Base-by-base conservation (phyloP, 2,888 invertebrate genomes). In the Cosmorhoe ocellata region DNA sequence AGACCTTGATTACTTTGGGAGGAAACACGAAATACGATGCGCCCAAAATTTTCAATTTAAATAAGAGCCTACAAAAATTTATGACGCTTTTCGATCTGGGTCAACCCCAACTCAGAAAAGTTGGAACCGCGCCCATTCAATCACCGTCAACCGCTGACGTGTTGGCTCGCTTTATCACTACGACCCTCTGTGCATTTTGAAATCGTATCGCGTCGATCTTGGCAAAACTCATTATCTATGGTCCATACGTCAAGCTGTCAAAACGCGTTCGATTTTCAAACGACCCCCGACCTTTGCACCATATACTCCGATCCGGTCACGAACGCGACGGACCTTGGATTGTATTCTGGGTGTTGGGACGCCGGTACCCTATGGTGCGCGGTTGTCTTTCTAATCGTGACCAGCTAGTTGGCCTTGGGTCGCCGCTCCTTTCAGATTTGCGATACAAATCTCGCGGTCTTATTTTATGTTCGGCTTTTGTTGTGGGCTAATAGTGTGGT, bases 351-450 rank as follows among this genome's bases (percentile, higher is more conserved):
- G 64, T 67, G 67, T 70, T 69, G 64, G 63, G 59, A 63, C 31
- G 51, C 36, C 26, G 32, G 39, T 47, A 52, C 61, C 61, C 59
- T 56, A 59, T 58, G 61, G 56, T 37, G 24, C 6, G 24, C 5
- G 33, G 67, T 61, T 57, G 75, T 84, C 84, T 86, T 78, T 83
- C 82, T 79, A 84, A 79, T 81, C 87, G 87, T 88, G 87, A 85
- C 85, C 76, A 63, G 76, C 63, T 46, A 49, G 61, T 54, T 71
- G 81, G 81, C 85, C 85, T 86, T 85, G 84, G 79, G 63, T 64
- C 68, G 76, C 59, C 86, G 81, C 79, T 83, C 86, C 86, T 84
- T 78, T 79, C 71, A 71, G 69, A 72, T 75, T 71, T 66, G 71
- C 74, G 84, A 83, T 82, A 79, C 62, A 62, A 71, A 83, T 84